Evolutionary conservation across 2,113 vertebrate genomes (phyloP).

Genomic region (Rhabdornis inornatus): DNA sequence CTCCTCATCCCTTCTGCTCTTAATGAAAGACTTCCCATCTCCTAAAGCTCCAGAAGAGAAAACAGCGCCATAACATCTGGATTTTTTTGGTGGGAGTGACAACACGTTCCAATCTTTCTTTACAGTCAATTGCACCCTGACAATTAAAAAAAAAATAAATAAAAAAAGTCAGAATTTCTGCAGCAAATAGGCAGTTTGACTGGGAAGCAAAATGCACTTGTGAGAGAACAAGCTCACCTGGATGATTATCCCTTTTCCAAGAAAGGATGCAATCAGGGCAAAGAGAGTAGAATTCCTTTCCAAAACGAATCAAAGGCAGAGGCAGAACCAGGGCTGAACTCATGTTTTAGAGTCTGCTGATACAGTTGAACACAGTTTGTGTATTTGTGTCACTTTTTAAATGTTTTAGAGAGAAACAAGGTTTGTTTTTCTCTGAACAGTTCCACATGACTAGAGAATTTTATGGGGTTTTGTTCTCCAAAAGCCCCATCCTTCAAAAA

Average conservation of each 20-base stretch:
- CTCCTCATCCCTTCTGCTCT: background rate
- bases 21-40: background rate
- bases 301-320: background rate
- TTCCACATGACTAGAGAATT: background rate
- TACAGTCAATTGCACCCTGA: background rate
- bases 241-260: background rate
- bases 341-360: background rate
- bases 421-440: background rate
- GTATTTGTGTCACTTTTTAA: background rate
- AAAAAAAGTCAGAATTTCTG: background rate
- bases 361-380: background rate
- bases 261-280: background rate
- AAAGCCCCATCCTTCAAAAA: background rate
- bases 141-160: background rate
- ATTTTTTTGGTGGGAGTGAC: background rate
- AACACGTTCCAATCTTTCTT: background rate
- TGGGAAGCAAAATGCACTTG: background rate
- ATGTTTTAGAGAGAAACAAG: background rate
- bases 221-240: background rate
- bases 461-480: rapidly evolving
- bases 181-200: background rate
- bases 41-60: background rate
- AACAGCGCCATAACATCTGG: background rate
- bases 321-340: background rate
- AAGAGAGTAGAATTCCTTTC: background rate